Evolutionary conservation across 2,888 invertebrate genomes (phyloP), one percentile per base, ranked within the genome.

Genomic region (Stenichneumon culpator): DNA sequence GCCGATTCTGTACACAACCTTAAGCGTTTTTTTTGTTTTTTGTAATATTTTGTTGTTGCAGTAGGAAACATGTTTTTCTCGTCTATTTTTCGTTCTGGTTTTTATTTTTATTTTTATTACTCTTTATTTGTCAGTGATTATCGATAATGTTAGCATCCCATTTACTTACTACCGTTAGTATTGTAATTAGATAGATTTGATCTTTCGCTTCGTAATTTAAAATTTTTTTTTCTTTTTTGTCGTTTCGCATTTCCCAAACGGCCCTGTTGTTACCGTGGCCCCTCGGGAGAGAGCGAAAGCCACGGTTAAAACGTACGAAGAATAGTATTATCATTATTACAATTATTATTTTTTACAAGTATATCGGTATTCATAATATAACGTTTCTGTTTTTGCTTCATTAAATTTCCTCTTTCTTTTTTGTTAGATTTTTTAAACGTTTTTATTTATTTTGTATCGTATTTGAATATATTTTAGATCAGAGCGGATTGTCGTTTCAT

Each of bases 51-150:
- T 28, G 25, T 32, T 63, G 14, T 63, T 39, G 90, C 89, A 88
- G 89, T 93, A 92, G 91, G 92, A 92, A 92, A 92, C 89, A 86
- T 87, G 73, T 88, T 88, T 89, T 87, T 79, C 88, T 89, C 83
- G 84, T 86, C 83, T 88, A 67, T 77, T 63, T 44, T 80, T 72
- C 28, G 22, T 78, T 80, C 50, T 67, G 67, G n/a, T 72, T 54
- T 74, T 73, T n/a, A 2, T 39, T 39, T 9, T 32, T 39, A 39
- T 75, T 82, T 86, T 68, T 44, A 19, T 57, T 63, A 36, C 54
- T 69, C 44, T 81, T 84, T 81, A 84, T 84, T 77, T 77, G 84
- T 81, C 80, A 84, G 68, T 81, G 80, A 84, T 84, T 81, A 84
- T 81, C 74, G 70, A 72, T 73, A 82, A 78, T 25, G 19, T 63